phyloP scores from a whole-genome alignment of 1,140 invertebrate species.

The Brachionus koreanus region DNA sequence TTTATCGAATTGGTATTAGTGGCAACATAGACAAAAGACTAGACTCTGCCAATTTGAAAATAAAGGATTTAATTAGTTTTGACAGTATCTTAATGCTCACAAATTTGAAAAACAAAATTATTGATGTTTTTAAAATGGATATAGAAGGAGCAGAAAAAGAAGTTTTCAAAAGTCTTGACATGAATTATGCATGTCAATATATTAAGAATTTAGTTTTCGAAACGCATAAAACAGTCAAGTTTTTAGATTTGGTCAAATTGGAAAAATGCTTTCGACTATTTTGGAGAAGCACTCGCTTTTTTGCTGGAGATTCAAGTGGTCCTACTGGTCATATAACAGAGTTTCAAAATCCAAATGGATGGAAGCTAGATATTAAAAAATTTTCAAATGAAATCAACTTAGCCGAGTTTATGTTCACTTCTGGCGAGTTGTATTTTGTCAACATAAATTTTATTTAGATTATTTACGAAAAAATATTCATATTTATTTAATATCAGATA shows the following conservation, averaged over 20 bases:
- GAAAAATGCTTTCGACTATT: slow-evolving; percentile 36
- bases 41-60: neutral
- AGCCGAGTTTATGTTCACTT: slow-evolving; percentile 22
- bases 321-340: neutral
- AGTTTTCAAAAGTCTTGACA: neutral
- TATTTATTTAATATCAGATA: no score
- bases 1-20: neutral
- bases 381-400: slow-evolving; percentile 4
- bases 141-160: slow-evolving; percentile 30
- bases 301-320: neutral
- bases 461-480: no score
- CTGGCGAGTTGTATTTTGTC: slow-evolving; percentile 26
- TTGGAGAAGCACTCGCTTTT: slow-evolving; percentile 12
- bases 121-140: slow-evolving; percentile 35
- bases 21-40: neutral
- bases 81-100: neutral
- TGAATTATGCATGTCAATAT: slow-evolving; percentile 13
- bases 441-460: slow-evolving; percentile 26
- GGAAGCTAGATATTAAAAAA: slow-evolving; percentile 8
- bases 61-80: neutral
- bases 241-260: slow-evolving; percentile 5
- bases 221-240: neutral
- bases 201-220: slow-evolving; percentile 21
- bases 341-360: slow-evolving; percentile 18
- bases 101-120: neutral